Percentiles rank a stretch among this genome's conserved stretches.
Evolutionary conservation across 2,113 vertebrate genomes (phyloP).

Genomic region (Lamprotornis superbus): DNA sequence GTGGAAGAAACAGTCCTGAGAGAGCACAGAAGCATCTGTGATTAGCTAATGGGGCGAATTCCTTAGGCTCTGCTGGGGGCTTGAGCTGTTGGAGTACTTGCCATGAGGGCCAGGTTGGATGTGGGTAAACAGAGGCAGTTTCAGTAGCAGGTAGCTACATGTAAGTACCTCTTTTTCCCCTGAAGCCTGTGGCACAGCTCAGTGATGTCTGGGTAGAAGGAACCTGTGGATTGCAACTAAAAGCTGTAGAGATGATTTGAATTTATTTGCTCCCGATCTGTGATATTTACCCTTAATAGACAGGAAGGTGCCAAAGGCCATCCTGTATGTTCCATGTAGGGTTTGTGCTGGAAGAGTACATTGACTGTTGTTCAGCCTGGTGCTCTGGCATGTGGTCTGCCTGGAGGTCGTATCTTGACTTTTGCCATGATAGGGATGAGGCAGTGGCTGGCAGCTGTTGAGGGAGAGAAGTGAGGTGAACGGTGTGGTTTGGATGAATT

Average conservation of each 20-base stretch:
- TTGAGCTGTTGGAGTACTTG: background rate
- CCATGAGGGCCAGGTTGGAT: background rate
- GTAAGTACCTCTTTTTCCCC: background rate
- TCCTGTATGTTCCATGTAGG: background rate
- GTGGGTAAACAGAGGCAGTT: background rate
- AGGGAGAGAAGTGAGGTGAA: background rate
- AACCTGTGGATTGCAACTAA: background rate
- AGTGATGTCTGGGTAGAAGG: background rate
- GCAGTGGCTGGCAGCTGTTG: background rate
- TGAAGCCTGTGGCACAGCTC: background rate
- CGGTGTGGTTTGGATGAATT: accelerated
- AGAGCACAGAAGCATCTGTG: background rate
- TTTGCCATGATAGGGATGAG: background rate
- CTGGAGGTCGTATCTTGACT: background rate
- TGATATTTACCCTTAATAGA: background rate
- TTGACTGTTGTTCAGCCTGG: background rate
- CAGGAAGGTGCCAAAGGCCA: background rate
- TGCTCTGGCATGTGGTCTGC: accelerated
- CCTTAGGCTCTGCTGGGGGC: background rate
- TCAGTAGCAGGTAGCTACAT: background rate
- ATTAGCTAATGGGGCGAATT: background rate
- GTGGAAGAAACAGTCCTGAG: background rate
- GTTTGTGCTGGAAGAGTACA: background rate
- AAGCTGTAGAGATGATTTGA: background rate
- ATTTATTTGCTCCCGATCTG: background rate